These are phyloP conservation scores for Trissoscelio sp. DNA, from an alignment of 2,888 invertebrate species.

Conservation along the genomic window DNA sequence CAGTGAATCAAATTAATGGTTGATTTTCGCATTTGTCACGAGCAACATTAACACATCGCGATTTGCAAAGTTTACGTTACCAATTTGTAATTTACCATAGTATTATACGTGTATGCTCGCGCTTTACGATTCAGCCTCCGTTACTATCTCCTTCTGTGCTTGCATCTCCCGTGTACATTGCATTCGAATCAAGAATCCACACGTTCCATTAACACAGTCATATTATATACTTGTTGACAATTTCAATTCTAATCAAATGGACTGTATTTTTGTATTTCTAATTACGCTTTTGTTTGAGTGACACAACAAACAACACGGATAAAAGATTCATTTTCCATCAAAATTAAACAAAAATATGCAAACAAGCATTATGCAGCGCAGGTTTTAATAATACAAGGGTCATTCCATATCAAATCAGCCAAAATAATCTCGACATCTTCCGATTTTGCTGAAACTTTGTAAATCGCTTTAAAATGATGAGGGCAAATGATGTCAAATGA, in stretches of 20 bases:
- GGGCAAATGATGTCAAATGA: no score
- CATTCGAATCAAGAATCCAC: conserved; percentile 48
- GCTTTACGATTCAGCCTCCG: conserved; percentile 10
- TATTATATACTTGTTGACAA: conserved; percentile 40
- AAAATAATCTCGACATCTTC: no score
- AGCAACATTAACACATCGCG: conserved; percentile 55
- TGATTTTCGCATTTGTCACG: conserved; percentile 63
- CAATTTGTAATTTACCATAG: conserved; percentile 65
- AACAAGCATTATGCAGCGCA: no score
- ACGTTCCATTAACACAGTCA: conserved; percentile 34
- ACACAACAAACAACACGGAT: no score
- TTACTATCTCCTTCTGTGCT: conserved; percentile 25
- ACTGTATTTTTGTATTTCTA: conserved; percentile 2
- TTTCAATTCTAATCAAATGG: conserved; percentile 44
- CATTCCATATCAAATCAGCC: no score
- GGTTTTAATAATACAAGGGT: no score
- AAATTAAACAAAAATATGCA: no score
- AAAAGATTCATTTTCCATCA: no score
- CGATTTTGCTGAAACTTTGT: no score
- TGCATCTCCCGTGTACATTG: conserved; percentile 19
- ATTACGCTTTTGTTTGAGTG: no score
- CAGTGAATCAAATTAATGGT: conserved; percentile 59
- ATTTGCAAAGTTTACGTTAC: conserved; percentile 65
- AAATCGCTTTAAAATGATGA: no score
- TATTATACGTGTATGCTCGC: conserved; percentile 21